Percentiles rank a stretch among this genome's conserved stretches.
phyloP scores from a whole-genome alignment of 2,113 vertebrate species.

The Cheirogaleus medius region DNA sequence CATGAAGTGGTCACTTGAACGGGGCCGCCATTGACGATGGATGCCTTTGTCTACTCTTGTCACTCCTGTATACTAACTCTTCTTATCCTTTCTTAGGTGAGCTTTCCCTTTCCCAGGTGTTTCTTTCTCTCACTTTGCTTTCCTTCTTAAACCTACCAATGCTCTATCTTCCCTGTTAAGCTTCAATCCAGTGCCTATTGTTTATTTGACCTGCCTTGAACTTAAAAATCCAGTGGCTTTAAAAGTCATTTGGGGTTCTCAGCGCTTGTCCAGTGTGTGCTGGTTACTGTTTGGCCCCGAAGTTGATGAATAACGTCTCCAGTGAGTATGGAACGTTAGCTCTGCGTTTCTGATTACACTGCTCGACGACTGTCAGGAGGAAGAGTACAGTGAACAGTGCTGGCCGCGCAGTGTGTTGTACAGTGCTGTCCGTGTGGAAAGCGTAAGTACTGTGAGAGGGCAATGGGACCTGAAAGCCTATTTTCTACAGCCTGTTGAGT shows the following conservation, averaged over 20 bases:
- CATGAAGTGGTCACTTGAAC: neutral
- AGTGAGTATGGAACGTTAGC: neutral
- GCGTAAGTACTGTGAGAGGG: neutral
- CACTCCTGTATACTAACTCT: neutral
- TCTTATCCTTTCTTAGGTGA: neutral
- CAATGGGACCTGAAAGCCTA: neutral
- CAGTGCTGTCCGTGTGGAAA: neutral
- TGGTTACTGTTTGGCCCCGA: neutral
- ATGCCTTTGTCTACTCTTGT: neutral
- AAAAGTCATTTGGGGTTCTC: neutral
- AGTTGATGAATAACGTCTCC: slow-evolving; percentile 53
- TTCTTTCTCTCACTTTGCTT: neutral
- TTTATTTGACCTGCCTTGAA: neutral
- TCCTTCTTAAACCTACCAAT: neutral
- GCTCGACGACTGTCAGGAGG: neutral
- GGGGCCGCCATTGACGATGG: neutral
- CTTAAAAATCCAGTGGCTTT: neutral
- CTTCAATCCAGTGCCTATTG: neutral
- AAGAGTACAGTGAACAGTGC: neutral
- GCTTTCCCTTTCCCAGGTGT: neutral
- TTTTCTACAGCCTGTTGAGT: neutral
- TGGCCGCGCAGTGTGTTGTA: neutral
- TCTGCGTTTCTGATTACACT: neutral
- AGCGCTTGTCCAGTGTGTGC: neutral
- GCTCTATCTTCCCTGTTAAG: neutral